Conservation (phyloP, 1,140 invertebrate species). For the Nilaparvata lugens region DNA sequence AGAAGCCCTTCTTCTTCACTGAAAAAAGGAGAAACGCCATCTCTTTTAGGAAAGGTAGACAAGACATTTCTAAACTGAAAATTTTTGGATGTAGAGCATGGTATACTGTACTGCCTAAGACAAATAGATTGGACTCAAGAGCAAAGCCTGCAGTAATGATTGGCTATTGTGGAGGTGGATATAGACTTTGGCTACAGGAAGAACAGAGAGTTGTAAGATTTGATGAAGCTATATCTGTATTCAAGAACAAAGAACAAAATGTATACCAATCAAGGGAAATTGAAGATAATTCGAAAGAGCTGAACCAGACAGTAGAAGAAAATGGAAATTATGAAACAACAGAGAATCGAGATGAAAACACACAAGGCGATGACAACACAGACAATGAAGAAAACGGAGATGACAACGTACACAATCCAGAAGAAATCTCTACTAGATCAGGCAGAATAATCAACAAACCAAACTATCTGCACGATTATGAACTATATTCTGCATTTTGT, state of each 20-base stretch:
- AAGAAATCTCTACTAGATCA: neutral
- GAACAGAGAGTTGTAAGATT: constrained; percentile 12
- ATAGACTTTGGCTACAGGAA: neutral
- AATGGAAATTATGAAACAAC: neutral
- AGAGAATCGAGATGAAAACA: neutral
- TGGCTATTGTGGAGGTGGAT: constrained; percentile 4
- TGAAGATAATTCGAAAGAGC: neutral
- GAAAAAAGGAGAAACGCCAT: neutral
- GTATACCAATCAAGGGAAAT: neutral
- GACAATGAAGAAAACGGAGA: neutral
- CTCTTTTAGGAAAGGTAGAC: constrained; percentile 1
- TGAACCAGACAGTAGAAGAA: constrained; percentile 1
- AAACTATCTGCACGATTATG: constrained; percentile 3
- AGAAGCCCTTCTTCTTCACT: neutral
- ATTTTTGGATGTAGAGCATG: constrained; percentile 13
- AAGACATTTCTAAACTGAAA: constrained; percentile 9
- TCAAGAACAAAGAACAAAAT: neutral
- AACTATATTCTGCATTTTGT: constrained; percentile 14
- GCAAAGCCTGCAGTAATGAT: constrained; percentile 2
- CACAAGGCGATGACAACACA: neutral
- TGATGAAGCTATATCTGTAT: constrained; percentile 6
- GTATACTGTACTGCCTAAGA: constrained; percentile 9
- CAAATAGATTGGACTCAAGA: constrained; percentile 5
- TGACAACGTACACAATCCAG: neutral
- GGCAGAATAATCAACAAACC: neutral